A percentile compares a stretch with the other conserved stretches of the same genome.
These are phyloP conservation scores for Enteromius radiatus DNA, from an alignment of 2,797 vertebrate species.

Conservation along the genomic window DNA sequence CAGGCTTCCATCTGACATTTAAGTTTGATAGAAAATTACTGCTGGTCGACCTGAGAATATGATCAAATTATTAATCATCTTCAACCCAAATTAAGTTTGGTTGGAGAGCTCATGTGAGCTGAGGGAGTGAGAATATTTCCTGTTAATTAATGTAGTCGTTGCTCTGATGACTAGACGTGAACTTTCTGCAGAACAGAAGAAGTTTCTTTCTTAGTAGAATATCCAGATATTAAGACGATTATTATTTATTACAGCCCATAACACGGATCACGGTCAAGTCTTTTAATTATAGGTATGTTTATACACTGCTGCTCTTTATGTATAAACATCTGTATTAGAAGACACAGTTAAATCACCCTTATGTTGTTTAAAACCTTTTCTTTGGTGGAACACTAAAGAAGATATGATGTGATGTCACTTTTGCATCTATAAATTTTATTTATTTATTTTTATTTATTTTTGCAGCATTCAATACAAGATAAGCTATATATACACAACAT, in stretches of 20 bases:
- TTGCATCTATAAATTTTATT: neutral
- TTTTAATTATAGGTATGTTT: neutral
- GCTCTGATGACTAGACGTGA: conserved; percentile 68
- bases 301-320: neutral
- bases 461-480: neutral
- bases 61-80: conserved; percentile 74
- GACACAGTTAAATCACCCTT: neutral
- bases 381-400: neutral
- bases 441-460: no score
- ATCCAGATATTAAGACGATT: neutral
- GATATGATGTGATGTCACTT: neutral
- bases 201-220: neutral
- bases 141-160: conserved; percentile 76
- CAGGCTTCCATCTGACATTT: conserved; percentile 74
- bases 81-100: conserved; percentile 43
- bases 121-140: conserved; percentile 74
- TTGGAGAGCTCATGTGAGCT: conserved; percentile 35
- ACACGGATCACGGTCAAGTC: neutral
- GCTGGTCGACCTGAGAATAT: conserved; percentile 65
- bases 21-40: conserved; percentile 69
- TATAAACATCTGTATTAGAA: neutral
- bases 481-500: neutral
- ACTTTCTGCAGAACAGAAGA: neutral
- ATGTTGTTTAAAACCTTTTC: neutral
- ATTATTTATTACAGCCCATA: neutral